Evolutionary conservation across 2,888 invertebrate species (phyloP), one percentile per base, ranked within the genome.

Genomic region (Pediacus dermestoides): DNA sequence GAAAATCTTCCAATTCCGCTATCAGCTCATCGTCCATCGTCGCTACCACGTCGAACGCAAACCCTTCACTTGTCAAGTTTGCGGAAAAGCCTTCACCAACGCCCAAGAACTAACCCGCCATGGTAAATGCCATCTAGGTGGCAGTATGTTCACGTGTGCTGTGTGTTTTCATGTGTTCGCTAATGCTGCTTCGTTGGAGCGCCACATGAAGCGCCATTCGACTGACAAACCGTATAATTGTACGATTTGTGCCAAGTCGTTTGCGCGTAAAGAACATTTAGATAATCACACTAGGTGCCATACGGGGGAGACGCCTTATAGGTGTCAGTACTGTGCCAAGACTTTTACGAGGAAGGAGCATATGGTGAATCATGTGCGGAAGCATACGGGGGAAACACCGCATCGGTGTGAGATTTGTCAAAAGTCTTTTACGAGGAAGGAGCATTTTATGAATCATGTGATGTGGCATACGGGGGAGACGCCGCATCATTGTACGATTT

Each of bases 381-480:
- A 83, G 58, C 84, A 85, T 63, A 85, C 84, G 12, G 84, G 84
- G 1, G 84, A 85, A 61, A 84, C 84, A 8, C 84, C 84, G 28
- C 84, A 84, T 64, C 76, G 83, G 42, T 85, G 84, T 63, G 84
- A 85, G 60, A 82, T 84, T 47, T 85, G 85, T 70, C 84, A 84
- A 68, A 85, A 85, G 71, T 85, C 85, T 60, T 85, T 84, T 66
- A 84, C 84, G 2, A 70, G 84, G 44, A 84, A 85, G 59, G 84
- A 85, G 56, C 85, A 85, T 61, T 84, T 83, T 58, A 83, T 83
- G 81, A 84, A 84, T 66, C 84, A 85, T 59, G 83, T 85, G 44
- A 83, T 84, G 83, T 84, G 84, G 84, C 85, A 85, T 56, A 82
- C 82, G 54, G 88, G 88, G 66, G 88, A 88, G 73, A 88, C 88